Percentiles rank a stretch among this genome's conserved stretches.
Conservation (phyloP, 2,888 invertebrate genomes). For the Argyresthia goedartella region DNA sequence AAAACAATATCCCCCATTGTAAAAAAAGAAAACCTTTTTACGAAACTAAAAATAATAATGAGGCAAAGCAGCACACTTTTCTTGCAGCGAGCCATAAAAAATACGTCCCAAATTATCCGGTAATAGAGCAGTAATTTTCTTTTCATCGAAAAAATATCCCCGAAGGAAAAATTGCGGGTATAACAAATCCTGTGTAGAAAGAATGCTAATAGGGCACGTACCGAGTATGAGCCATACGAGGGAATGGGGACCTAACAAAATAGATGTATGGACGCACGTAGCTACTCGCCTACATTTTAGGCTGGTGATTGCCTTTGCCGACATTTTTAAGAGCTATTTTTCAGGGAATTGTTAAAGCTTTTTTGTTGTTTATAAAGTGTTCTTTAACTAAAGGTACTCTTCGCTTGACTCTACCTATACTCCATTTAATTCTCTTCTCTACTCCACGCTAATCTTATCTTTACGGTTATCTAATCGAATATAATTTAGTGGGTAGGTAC, state of each 20-base stretch:
- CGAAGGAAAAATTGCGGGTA: not conserved
- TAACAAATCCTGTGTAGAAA: slow-evolving; percentile 4
- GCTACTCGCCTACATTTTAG: not conserved
- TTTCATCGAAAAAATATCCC: slow-evolving; percentile 3
- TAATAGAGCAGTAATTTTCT: slow-evolving; percentile 5
- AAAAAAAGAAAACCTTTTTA: not conserved
- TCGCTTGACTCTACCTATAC: too few species aligned
- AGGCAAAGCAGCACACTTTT: too few species aligned
- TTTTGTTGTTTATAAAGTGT: too few species aligned
- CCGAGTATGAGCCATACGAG: slow-evolving; percentile 6
- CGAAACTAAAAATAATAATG: not conserved
- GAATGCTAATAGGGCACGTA: slow-evolving; percentile 8
- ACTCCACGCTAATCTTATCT: too few species aligned
- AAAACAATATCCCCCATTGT: not conserved
- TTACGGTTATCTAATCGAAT: too few species aligned
- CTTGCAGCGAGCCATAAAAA: not conserved
- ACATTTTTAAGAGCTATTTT: too few species aligned
- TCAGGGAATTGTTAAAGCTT: too few species aligned
- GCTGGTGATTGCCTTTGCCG: not conserved
- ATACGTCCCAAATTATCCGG: not conserved
- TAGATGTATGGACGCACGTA: not conserved
- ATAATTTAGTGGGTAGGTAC: too few species aligned
- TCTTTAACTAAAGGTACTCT: too few species aligned
- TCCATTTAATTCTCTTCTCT: too few species aligned
- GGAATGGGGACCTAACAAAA: slow-evolving; percentile 8